Evolutionary conservation across 2,888 invertebrate species (phyloP), one percentile per base, ranked within the genome.

Genomic region (Philopedon plagiatum): DNA sequence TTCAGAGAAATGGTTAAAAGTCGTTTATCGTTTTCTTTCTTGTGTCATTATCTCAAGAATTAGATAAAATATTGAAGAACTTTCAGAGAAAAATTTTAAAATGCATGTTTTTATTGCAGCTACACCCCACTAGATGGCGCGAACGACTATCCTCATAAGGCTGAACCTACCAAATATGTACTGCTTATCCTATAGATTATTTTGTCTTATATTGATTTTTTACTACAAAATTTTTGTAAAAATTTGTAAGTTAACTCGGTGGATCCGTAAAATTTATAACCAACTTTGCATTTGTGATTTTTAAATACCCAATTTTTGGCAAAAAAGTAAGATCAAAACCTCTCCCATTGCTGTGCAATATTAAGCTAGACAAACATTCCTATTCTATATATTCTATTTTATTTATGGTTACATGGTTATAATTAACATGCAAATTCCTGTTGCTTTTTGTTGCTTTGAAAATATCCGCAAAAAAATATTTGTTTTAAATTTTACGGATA

Each of bases 81-180:
- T 23, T 37, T 44, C 7, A 61, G 9, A 21, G 23, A 44, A 57
- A 65, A 39, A 21, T 11, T 19, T 34, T 34, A 34, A 34, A 34
- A 1, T 0, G n/a, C 7, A n/a, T 62, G 44, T 70, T 49, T 62
- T 70, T 65, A 44, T 73, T 74, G 13, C 74, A 74, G 74, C 70
- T 74, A 66, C 64, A 65, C 69, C 68, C 67, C 65, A 60, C 41
- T 70, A 71, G 66, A 63, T 74, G 74, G 65, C 74, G 74, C 70
- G 34, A 70, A 63, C 41, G 71, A 74, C 73, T 74, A 72, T 71
- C 70, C 74, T 66, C 57, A 74, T 63, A 70, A 74, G 70, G 74
- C 70, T 70, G 64, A 69, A 65, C 62, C 39, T 62, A 74, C 74
- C 74, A 70, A 74, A 70, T 66, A 66, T 61, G 56, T 66, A 71